Evolutionary conservation across 1,140 invertebrate genomes (phyloP), one percentile per base, ranked within the genome.

Genomic region (Euborellia annulipes): DNA sequence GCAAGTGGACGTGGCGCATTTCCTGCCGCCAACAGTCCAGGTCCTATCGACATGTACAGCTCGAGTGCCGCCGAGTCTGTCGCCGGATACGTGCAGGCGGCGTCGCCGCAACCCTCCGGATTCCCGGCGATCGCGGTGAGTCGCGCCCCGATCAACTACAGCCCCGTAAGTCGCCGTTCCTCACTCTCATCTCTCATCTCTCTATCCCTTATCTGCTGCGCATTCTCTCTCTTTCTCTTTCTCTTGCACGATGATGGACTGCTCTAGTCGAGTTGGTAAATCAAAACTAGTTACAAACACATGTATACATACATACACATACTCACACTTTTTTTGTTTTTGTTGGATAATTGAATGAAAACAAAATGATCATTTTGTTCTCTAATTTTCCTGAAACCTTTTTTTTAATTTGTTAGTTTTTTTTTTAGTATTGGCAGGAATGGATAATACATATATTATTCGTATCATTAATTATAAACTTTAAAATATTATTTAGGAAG

Each of bases 71-170:
- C 61, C 48, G 79, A 88, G 62, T 78, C 80, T 64, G 85, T 89
- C 41, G 72, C 72, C 52, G 85, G 85, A 61, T 91, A 91, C 63
- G 86, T 90, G 58, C 87, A 90, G 66, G 85, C 87, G 53, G 83
- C 85, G 58, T 90, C 85, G 66, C 87, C 87, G 53, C 89, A 91
- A 65, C 87, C 86, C 54, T 85, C 74, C 20, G 74, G 62, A 46
- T 90, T 91, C 66, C 85, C 86, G 56, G 79, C 82, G 54, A 88
- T 90, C 62, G 85, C 85, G 54, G 85, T 87, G 55, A 85, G 83
- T 71, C 80, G 82, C 61, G 82, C 82, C 56, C 82, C 83, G 63
- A 78, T 85, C 67, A 85, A 85, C 72, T 86, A 85, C 68, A 86
- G 80, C 75, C 82, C 82, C 71, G 82, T 85, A 72, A 82, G 77